A percentile compares a stretch with the other conserved stretches of the same genome.
Conservation (phyloP, 2,888 invertebrate genomes). For the Deilephila elpenor region DNA sequence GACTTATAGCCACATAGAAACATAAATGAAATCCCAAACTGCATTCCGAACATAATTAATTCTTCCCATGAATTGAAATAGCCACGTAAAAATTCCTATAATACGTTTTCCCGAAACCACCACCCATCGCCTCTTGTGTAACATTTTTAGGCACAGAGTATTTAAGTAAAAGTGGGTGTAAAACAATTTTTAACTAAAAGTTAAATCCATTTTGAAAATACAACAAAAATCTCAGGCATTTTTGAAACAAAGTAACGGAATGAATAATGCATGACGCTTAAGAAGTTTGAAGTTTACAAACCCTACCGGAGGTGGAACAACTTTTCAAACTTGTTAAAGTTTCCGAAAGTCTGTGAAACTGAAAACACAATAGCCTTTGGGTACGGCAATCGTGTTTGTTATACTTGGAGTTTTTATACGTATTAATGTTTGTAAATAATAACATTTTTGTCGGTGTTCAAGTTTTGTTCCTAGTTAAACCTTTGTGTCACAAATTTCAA, state of each 20-base stretch:
- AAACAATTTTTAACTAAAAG: neutral
- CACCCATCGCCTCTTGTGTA: neutral
- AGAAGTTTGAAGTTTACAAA: neutral
- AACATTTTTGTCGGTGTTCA: too few species aligned
- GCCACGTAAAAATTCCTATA: too few species aligned
- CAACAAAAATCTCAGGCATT: neutral
- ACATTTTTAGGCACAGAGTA: neutral
- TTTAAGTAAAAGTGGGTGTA: neutral
- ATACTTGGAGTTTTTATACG: neutral
- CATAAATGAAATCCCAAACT: too few species aligned
- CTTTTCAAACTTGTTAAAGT: slow-evolving; percentile 16
- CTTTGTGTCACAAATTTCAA: too few species aligned
- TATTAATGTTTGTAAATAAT: neutral
- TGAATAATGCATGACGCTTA: slow-evolving; percentile 12
- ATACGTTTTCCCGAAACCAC: too few species aligned
- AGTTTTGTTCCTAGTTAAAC: too few species aligned
- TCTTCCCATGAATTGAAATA: too few species aligned
- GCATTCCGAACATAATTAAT: too few species aligned
- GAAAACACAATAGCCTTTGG: neutral
- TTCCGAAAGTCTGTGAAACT: neutral
- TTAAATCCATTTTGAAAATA: neutral
- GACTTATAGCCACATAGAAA: too few species aligned
- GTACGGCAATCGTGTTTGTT: neutral
- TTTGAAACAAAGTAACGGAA: slow-evolving; percentile 9
- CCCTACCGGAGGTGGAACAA: neutral